Conservation (phyloP, 2,797 vertebrate species). For the Malacoraja senta region DNA sequence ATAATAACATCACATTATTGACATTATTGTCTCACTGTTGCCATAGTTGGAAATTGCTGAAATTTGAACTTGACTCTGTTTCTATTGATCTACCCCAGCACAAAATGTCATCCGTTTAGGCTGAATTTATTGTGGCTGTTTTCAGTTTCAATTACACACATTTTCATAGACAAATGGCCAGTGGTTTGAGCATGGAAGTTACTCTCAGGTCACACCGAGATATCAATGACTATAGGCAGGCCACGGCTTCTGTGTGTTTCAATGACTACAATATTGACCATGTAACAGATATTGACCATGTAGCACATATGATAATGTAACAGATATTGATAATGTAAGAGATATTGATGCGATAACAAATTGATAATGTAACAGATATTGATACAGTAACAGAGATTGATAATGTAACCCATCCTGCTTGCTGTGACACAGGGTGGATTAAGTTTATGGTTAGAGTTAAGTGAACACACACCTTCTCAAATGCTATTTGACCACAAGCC, state of each 20-base stretch:
- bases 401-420: neutral
- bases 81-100: neutral
- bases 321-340: too few species aligned
- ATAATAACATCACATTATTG: conserved; percentile 37
- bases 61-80: conserved; percentile 22
- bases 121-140: conserved; percentile 26
- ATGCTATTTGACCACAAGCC: neutral
- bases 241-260: neutral
- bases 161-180: conserved; percentile 5
- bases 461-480: neutral
- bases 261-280: conserved; percentile 17
- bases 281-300: conserved; percentile 4
- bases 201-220: neutral
- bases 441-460: neutral
- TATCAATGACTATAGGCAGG: conserved; percentile 10
- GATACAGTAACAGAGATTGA: too few species aligned
- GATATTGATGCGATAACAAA: too few species aligned
- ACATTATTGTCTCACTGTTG: conserved; percentile 21
- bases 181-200: conserved; percentile 6
- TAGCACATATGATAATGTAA: too few species aligned
- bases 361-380: conserved; percentile 23
- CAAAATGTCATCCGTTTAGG: conserved; percentile 25
- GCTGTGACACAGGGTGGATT: neutral
- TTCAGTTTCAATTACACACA: conserved; percentile 32
- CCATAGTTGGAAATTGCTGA: conserved; percentile 8